Conservation (phyloP, 2,797 vertebrate species). For the Pristis pectinata region DNA sequence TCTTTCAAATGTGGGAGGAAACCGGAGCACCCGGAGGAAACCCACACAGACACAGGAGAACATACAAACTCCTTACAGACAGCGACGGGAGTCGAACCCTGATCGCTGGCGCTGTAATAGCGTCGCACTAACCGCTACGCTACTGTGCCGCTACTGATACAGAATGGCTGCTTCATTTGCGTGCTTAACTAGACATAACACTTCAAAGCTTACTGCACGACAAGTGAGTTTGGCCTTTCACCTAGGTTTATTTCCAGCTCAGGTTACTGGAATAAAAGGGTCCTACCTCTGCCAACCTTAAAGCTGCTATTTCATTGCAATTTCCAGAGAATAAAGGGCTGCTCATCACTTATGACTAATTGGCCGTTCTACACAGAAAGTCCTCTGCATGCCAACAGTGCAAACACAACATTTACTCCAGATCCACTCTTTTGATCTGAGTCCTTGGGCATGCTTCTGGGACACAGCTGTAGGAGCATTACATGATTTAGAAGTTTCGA, state of each 20-base stretch:
- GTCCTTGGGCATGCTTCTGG: background rate
- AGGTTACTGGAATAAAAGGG: background rate
- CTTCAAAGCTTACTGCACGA: too few relatives aligned
- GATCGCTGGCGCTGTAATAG: too few relatives aligned
- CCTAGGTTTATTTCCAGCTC: background rate
- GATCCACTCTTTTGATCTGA: background rate
- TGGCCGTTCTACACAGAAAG: background rate
- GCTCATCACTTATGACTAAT: background rate
- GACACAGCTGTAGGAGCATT: background rate
- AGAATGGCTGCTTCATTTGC: too few relatives aligned
- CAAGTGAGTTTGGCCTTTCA: background rate
- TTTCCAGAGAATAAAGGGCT: background rate
- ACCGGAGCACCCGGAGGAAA: too few relatives aligned
- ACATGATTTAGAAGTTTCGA: background rate
- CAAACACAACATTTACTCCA: background rate
- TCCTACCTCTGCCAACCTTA: background rate
- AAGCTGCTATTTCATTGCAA: background rate
- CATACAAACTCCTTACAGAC: too few relatives aligned
- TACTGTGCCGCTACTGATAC: too few relatives aligned
- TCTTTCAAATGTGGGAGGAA: too few relatives aligned
- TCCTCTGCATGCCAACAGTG: background rate
- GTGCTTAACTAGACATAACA: too few relatives aligned
- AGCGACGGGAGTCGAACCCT: too few relatives aligned
- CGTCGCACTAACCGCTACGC: too few relatives aligned
- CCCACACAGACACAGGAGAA: too few relatives aligned